Evolutionary conservation across 2,113 vertebrate genomes (phyloP).

Genomic region (Prunella himalayana): DNA sequence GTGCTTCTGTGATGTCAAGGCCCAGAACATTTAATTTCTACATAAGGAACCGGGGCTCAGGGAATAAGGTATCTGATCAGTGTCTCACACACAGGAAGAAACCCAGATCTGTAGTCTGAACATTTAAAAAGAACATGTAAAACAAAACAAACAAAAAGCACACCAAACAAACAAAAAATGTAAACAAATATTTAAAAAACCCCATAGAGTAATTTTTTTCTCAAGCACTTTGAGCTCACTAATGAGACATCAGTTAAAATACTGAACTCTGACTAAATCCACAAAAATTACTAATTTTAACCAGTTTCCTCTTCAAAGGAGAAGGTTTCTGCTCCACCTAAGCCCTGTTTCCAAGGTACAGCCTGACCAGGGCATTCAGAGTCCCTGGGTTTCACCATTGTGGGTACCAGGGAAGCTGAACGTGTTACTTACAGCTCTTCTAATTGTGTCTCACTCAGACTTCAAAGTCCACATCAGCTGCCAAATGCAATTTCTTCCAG

Average conservation of each 20-base stretch:
- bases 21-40: not conserved
- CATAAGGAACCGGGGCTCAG: not conserved
- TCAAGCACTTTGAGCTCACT: not conserved
- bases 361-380: not conserved
- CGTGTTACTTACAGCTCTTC: not conserved
- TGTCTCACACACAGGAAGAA: not conserved
- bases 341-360: not conserved
- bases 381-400: not conserved
- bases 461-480: conserved; percentile 12
- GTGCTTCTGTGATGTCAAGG: not conserved
- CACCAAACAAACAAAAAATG: not conserved
- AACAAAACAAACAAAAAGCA: not conserved
- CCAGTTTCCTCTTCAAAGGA: not conserved
- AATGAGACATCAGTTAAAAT: not conserved
- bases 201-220: not conserved
- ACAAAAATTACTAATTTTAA: not conserved
- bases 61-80: not conserved
- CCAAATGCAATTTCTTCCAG: not conserved
- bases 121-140: not conserved
- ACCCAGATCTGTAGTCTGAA: not conserved
- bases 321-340: not conserved
- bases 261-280: not conserved
- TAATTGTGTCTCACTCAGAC: not conserved
- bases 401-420: not conserved
- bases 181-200: accelerated